Evolutionary conservation across 2,113 vertebrate genomes (phyloP).

Genomic region (Chunga burmeisteri): DNA sequence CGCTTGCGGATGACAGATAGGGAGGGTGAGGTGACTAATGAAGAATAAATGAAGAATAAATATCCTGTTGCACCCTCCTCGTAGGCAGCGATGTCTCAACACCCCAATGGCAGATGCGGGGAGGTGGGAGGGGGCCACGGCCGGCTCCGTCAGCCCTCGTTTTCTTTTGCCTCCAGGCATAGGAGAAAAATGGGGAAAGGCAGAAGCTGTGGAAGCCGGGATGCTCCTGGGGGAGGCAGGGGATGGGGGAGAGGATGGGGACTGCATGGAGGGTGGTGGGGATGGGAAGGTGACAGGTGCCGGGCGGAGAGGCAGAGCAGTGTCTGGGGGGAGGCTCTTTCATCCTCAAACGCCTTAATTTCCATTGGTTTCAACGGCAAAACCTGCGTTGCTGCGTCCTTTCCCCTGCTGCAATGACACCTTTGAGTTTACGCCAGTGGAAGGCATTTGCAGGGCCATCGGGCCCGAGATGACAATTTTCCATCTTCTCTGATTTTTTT

Average conservation of each 20-base stretch:
- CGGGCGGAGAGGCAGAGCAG: background rate
- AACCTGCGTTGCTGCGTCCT: background rate
- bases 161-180: background rate
- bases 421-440: background rate
- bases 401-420: background rate
- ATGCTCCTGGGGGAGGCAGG: background rate
- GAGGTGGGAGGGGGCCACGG: background rate
- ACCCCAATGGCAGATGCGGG: background rate
- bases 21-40: slow-evolving; percentile 20
- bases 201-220: background rate
- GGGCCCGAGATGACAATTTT: background rate
- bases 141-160: background rate
- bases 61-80: background rate
- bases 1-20: background rate
- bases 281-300: background rate
- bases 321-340: background rate
- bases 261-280: background rate
- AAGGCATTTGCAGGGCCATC: background rate
- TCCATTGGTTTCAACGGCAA: background rate
- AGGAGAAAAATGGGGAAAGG: background rate
- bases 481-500: background rate
- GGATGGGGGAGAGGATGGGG: background rate
- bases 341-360: accelerated
- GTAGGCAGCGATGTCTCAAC: background rate
- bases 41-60: background rate